Evolutionary conservation across 1,140 invertebrate species (phyloP).

Genomic region (Neomicropteryx cornuta): DNA sequence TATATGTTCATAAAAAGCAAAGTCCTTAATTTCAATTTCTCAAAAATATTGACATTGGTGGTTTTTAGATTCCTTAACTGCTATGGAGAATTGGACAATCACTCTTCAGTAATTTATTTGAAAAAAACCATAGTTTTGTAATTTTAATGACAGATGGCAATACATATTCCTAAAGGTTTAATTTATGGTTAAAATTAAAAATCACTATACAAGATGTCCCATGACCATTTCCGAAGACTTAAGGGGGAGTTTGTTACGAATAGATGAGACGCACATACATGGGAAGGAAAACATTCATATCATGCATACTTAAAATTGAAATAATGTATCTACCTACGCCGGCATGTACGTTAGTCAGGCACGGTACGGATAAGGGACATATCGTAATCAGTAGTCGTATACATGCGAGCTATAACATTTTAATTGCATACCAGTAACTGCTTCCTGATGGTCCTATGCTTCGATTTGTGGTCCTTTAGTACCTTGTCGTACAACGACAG

Average conservation of each 20-base stretch:
- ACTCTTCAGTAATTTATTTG: neutral
- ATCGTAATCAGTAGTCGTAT: too few species aligned
- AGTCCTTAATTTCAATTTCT: neutral
- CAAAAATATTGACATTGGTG: neutral
- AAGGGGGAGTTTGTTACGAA: neutral
- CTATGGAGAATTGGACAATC: too few species aligned
- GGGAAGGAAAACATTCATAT: neutral
- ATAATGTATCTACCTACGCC: neutral
- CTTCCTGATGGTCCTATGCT: slow-evolving; percentile 24
- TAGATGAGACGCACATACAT: neutral
- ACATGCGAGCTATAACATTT: too few species aligned
- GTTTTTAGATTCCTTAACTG: neutral
- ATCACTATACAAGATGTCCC: too few species aligned
- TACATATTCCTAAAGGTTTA: neutral
- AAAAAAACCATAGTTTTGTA: neutral
- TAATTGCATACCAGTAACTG: slow-evolving; percentile 24
- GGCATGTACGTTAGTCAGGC: neutral
- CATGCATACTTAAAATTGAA: neutral
- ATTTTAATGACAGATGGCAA: too few species aligned
- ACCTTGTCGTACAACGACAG: slow-evolving; percentile 27
- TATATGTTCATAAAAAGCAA: slow-evolving; percentile 1
- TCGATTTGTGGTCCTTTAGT: slow-evolving; percentile 27
- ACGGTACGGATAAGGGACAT: neutral
- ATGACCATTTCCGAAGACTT: neutral
- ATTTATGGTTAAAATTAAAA: neutral